These are phyloP conservation scores for Paramormyrops kingsleyae DNA, from an alignment of 2,113 vertebrate genomes.

Conservation along the genomic window DNA sequence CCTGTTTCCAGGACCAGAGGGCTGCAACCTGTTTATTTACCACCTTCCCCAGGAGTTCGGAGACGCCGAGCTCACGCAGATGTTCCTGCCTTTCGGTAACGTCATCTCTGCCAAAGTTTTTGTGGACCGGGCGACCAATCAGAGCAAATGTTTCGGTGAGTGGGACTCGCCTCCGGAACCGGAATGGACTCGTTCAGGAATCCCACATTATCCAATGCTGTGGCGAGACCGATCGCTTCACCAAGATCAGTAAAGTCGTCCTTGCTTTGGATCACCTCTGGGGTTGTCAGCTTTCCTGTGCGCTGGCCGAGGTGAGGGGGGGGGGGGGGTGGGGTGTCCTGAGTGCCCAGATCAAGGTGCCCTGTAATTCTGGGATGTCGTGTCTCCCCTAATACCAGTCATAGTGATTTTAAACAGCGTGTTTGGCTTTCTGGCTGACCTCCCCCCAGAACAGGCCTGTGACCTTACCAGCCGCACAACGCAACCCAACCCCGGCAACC, in stretches of 20 bases:
- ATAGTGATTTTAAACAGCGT: background rate
- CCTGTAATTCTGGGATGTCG: background rate
- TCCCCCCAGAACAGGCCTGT: background rate
- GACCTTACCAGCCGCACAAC: background rate
- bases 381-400: background rate
- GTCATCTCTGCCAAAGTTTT: slow-evolving; percentile 80
- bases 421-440: background rate
- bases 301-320: background rate
- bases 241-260: background rate
- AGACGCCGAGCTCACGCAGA: slow-evolving; percentile 72
- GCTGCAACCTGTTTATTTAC: slow-evolving; percentile 82
- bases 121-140: slow-evolving; percentile 76
- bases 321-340: background rate
- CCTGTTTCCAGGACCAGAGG: slow-evolving; percentile 62
- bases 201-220: background rate
- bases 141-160: slow-evolving; percentile 80
- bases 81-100: slow-evolving; percentile 73
- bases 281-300: background rate
- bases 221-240: background rate
- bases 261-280: background rate
- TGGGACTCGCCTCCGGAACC: slow-evolving; percentile 17
- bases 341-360: background rate
- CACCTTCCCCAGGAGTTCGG: slow-evolving; percentile 81
- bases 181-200: background rate
- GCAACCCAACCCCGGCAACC: background rate